Conservation (phyloP, 2,113 vertebrate genomes). For the Mesocricetus auratus region DNA sequence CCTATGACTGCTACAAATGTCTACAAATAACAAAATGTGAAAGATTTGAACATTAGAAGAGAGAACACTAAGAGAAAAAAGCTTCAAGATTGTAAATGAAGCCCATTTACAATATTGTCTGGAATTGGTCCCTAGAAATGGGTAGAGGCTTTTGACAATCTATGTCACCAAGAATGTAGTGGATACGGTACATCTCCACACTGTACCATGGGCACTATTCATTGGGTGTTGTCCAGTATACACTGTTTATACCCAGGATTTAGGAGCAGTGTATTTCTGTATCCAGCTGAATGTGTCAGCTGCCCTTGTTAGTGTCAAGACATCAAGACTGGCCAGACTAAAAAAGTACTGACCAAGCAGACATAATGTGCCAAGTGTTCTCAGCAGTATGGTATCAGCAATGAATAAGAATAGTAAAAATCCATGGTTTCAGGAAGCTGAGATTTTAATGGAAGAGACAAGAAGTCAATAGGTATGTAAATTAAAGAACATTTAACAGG, state of each 20-base stretch:
- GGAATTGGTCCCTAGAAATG: not conserved
- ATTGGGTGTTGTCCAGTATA: no score
- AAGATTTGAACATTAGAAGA: not conserved
- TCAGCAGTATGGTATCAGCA: not conserved
- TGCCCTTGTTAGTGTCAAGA: not conserved
- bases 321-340: not conserved
- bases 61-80: not conserved
- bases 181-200: not conserved
- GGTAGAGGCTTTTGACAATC: not conserved
- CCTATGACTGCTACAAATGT: rapidly evolving
- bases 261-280: not conserved
- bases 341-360: not conserved
- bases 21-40: not conserved
- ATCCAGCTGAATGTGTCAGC: not conserved
- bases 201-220: not conserved
- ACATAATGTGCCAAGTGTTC: not conserved
- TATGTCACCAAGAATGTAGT: not conserved
- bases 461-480: not conserved
- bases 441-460: not conserved
- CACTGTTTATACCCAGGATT: not conserved
- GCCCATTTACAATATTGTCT: not conserved
- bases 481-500: not conserved
- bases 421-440: not conserved
- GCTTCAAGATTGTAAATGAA: not conserved
- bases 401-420: not conserved